Conservation (phyloP, 2,797 vertebrate genomes). For the Lepidocolaptes lacrymiger region DNA sequence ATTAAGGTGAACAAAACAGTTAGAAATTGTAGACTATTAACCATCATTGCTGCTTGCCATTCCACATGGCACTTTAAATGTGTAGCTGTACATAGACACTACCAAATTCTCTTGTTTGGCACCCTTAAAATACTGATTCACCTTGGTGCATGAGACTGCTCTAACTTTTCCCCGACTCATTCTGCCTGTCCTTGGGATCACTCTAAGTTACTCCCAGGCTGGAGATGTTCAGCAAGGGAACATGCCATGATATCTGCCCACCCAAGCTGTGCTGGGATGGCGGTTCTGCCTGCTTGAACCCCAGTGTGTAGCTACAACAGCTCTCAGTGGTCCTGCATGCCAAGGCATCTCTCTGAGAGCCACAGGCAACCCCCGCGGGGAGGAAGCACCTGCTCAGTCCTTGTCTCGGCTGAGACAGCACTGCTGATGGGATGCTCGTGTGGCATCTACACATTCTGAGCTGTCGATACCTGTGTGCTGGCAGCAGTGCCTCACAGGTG, state of each 20-base stretch:
- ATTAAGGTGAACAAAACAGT: not conserved
- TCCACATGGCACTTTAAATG: not conserved
- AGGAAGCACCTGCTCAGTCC: not conserved
- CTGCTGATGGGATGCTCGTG: accelerated
- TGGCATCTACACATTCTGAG: not conserved
- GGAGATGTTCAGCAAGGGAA: not conserved
- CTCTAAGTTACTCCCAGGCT: not conserved
- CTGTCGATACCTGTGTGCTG: not conserved
- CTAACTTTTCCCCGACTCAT: not conserved
- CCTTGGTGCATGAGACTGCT: not conserved
- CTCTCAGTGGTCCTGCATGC: not conserved
- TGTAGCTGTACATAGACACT: not conserved
- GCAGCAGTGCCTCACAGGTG: not conserved
- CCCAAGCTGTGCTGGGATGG: not conserved
- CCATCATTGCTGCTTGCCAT: not conserved
- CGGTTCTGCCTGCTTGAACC: not conserved
- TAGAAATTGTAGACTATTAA: not conserved
- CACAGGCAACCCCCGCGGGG: not conserved
- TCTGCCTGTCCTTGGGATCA: not conserved
- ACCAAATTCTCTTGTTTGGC: not conserved
- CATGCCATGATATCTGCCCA: not conserved
- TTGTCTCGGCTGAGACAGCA: accelerated
- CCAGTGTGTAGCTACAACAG: not conserved
- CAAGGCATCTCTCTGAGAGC: not conserved
- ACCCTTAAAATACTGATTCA: not conserved